Evolutionary conservation across 2,797 vertebrate genomes (phyloP), one percentile per base, ranked within the genome.

Genomic region (Macroramphosus scolopax): DNA sequence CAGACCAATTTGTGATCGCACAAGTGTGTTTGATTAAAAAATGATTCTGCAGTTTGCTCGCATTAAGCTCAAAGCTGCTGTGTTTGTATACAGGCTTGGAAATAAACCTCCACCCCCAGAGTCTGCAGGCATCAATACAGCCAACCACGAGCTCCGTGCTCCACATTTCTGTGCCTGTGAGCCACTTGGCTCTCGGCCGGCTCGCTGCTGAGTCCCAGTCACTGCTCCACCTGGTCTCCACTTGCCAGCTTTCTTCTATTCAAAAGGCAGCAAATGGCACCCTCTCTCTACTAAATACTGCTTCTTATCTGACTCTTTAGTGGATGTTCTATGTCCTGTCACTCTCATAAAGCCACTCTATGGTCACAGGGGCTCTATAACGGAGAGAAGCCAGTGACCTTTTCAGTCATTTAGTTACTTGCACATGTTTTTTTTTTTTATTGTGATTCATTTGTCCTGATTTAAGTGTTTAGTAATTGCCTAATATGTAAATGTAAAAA

Each of bases 191-290:
- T 68, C 16, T 31, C 24, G 26, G 63, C 68, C 78, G 44, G 53
- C 51, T 66, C 5, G 14, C 57, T 56, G 44, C 55, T 65, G 46
- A 54, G 51, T 29, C 50, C 57, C 18, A 20, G 55, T 72, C 61
- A 52, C 59, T 24, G 30, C 53, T 69, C 77, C 55, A 79, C 75
- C 78, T 78, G 65, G 59, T 68, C 56, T 69, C 51, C 56, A 46
- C 67, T 79, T 68, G 33, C 45, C 48, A 52, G 57, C 44, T 53
- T 67, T 37, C 49, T 29, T 51, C 60, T 40, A 36, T 69, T 73
- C 39, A 71, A 75, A 66, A 68, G 34, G 50, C 55, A 45, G 54
- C 36, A 60, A 77, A 71, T 69, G 44, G 38, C 54, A 44, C 18
- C 53, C 54, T 64, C 33, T 66, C 35, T 30, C 18, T 13, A 16